Evolutionary conservation across 1,140 invertebrate species (phyloP).

Genomic region (Scylla paramamosain): DNA sequence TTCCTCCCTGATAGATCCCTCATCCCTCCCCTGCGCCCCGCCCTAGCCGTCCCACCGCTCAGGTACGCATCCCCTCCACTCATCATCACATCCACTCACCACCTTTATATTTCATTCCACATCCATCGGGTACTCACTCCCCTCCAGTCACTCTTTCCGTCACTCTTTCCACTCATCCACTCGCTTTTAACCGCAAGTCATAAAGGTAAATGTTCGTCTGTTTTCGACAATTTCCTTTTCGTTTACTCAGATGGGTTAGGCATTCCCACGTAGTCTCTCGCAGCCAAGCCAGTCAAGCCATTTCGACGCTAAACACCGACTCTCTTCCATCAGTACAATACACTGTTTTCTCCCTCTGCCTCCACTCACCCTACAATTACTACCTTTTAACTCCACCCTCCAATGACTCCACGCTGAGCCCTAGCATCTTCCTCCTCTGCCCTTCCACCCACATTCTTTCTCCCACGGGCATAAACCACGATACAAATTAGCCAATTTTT

Average conservation of each 20-base stretch:
- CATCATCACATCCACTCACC: not conserved
- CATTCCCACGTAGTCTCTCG: not conserved
- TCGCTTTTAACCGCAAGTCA: not conserved
- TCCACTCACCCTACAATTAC: not conserved
- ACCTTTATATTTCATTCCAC: not conserved
- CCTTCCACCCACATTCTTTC: not conserved
- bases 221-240: not conserved
- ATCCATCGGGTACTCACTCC: not conserved
- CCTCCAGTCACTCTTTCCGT: not conserved
- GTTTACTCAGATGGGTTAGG: not conserved
- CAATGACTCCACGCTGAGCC: not conserved
- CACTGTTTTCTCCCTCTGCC: not conserved
- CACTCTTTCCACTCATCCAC: not conserved
- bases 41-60: not conserved
- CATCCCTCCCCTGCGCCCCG: not conserved
- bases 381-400: conserved; percentile 37
- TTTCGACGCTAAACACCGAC: not conserved
- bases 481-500: not conserved
- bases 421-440: not conserved
- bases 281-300: not conserved
- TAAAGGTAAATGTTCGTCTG: not conserved
- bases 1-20: not conserved
- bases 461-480: not conserved
- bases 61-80: not conserved
- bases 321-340: not conserved